phyloP scores from a whole-genome alignment of 2,113 vertebrate species.

The Carollia perspicillata region DNA sequence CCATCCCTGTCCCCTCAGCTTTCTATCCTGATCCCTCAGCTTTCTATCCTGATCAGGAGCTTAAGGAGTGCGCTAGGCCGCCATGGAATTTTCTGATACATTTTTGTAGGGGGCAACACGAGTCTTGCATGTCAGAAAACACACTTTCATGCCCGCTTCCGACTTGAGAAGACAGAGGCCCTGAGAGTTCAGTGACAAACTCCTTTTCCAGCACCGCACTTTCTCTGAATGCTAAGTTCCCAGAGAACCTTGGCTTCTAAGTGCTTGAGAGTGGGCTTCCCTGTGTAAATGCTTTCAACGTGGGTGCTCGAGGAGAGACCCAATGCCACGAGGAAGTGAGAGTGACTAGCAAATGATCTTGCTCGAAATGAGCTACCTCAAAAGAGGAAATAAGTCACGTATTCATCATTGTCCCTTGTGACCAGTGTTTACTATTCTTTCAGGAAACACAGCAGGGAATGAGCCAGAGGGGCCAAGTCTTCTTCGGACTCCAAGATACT shows the following conservation, averaged over 20 bases:
- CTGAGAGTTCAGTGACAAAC: background rate
- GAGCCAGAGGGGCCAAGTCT: background rate
- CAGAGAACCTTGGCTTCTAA: background rate
- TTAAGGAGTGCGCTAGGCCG: background rate
- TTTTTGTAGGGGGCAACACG: background rate
- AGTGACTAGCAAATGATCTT: slow-evolving; percentile 24
- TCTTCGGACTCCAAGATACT: slow-evolving; percentile 14
- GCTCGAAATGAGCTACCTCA: background rate
- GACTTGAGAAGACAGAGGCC: background rate
- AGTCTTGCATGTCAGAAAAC: slow-evolving; percentile 33
- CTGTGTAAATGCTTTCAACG: background rate
- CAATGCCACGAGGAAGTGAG: background rate
- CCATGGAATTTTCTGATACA: slow-evolving; percentile 18
- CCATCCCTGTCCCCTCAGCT: background rate
- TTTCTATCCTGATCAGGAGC: slow-evolving; percentile 22
- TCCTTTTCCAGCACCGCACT: background rate
- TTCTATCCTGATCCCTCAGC: background rate
- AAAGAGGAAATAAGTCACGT: slow-evolving; percentile 29
- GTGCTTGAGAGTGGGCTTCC: background rate
- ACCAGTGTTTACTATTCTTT: background rate
- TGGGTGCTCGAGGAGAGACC: background rate
- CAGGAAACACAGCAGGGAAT: background rate
- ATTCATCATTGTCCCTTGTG: background rate
- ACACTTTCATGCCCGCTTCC: background rate
- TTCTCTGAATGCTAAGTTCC: background rate